These are phyloP conservation scores for Drosophila sucinea DNA, from an alignment of 1,140 invertebrate genomes.

Conservation along the genomic window DNA sequence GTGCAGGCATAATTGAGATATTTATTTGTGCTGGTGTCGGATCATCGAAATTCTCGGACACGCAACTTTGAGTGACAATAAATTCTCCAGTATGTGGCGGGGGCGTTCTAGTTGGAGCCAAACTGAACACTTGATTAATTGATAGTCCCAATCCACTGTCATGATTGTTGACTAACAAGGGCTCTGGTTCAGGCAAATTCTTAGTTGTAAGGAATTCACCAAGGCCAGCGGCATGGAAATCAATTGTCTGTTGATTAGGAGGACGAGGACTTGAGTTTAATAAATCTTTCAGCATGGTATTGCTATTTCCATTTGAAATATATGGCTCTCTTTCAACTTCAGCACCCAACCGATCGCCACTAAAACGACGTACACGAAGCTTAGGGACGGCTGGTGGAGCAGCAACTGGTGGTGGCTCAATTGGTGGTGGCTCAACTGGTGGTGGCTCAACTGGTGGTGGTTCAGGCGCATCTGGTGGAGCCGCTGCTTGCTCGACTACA, in stretches of 20 bases:
- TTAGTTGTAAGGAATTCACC: constrained; percentile 34
- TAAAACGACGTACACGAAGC: constrained; percentile 62
- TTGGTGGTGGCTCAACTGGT: no score
- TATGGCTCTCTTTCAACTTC: neutral
- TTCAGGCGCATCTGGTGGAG: constrained; percentile 15
- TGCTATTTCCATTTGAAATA: neutral
- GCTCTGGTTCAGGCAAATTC: neutral
- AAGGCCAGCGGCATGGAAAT: constrained; percentile 35
- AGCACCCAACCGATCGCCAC: constrained; percentile 46
- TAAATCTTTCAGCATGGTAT: constrained; percentile 37
- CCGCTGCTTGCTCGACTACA: neutral
- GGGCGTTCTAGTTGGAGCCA: constrained; percentile 7
- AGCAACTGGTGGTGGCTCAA: no score
- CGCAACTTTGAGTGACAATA: constrained; percentile 35
- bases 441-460: neutral
- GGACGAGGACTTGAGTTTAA: constrained; percentile 33
- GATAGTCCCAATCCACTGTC: constrained; percentile 37
- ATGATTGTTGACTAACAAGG: constrained; percentile 45
- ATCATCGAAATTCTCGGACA: constrained; percentile 1
- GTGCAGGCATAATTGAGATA: constrained; percentile 26
- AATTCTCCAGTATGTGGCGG: constrained; percentile 6
- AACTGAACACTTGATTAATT: constrained; percentile 52
- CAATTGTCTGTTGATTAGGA: constrained; percentile 27
- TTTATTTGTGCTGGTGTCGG: constrained; percentile 30
- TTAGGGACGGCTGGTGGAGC: constrained; percentile 23